Base-by-base conservation (phyloP, 2,888 invertebrate species). In the Parnassius glacialis region DNA sequence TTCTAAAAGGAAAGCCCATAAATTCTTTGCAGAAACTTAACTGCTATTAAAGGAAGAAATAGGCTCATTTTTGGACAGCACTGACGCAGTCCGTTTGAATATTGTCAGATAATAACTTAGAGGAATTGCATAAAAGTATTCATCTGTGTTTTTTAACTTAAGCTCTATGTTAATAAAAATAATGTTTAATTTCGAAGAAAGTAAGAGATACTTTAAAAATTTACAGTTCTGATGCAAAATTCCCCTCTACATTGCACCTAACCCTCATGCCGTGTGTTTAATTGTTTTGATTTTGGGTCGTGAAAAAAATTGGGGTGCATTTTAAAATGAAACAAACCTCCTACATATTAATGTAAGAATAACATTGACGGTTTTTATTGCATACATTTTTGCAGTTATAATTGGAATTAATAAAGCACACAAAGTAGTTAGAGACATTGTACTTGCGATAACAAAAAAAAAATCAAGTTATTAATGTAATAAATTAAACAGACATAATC, bases 231-330 rank as follows among this genome's bases (percentile, higher is more conserved):
- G 81, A 79, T 70, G 76, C 76, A 80, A 81, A 80, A 83, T 79
- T 78, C 78, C 86, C 86, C 85, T 80, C 78, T 72, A 70, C 71
- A 75, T 74, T 74, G 70, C 74, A 78, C 74, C 80, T 79, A 80
- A 83, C 79, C 79, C 81, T 79, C 79, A 78, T 81, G 79, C 79
- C 74, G 71, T 79, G 81, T 76, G 75, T 83, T 87, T 87, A 87
- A 90, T 90, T 89, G 88, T 90, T 89, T 87, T 84, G 84, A 81
- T 89, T 89, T 85, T 75, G 78, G 83, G 81, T 80, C 81, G 76
- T 70, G 75, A 74, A 82, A 85, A 34, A 82, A 77, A 76, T 69
- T 66, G 73, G 85, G 84, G 84, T 85, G 85, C 76, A 85, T 87
- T 84, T 79, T 81, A 76, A 83, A 79, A 74, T 56, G 52, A 59